Evolutionary conservation across 53 echinoderm and acorn worm species (phyloP).

Genomic region (Paracentrotus lividus): DNA sequence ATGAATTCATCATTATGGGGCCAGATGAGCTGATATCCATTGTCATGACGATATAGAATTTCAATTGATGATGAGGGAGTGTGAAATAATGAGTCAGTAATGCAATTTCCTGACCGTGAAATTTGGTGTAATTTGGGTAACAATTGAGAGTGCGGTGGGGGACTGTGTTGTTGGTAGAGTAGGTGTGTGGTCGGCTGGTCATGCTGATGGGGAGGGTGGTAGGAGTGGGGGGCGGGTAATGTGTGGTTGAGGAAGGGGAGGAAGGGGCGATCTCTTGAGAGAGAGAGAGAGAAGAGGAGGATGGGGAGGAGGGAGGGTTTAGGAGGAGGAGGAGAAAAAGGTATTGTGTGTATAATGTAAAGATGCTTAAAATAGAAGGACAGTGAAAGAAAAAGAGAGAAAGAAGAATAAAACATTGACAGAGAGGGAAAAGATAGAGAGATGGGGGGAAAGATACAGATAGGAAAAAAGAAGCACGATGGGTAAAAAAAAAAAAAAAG

Average conservation of each 20-base stretch:
- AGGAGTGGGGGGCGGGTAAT: background rate
- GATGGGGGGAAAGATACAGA: background rate
- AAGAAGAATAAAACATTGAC: background rate
- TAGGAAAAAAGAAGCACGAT: background rate
- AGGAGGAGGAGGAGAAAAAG: conserved; percentile 3
- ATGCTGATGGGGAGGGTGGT: background rate
- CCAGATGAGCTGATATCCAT: conserved; percentile 39
- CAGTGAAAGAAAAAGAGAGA: background rate
- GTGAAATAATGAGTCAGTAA: conserved; percentile 61
- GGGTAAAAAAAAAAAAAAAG: background rate
- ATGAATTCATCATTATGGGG: conserved; percentile 39
- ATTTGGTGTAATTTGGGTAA: conserved; percentile 62
- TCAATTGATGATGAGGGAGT: conserved; percentile 45
- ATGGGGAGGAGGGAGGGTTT: background rate
- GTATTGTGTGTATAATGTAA: background rate
- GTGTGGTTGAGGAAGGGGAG: background rate
- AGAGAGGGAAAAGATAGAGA: too few relatives aligned
- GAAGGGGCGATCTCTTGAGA: background rate
- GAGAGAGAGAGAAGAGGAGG: background rate
- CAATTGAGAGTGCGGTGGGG: conserved; percentile 49
- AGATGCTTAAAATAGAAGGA: background rate
- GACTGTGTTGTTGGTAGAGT: background rate
- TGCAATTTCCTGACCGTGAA: conserved; percentile 69
- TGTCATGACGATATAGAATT: conserved; percentile 62
- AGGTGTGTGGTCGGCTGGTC: background rate